phyloP scores from a whole-genome alignment of 2,888 invertebrate genomes.

The Hyppa rectilinea region DNA sequence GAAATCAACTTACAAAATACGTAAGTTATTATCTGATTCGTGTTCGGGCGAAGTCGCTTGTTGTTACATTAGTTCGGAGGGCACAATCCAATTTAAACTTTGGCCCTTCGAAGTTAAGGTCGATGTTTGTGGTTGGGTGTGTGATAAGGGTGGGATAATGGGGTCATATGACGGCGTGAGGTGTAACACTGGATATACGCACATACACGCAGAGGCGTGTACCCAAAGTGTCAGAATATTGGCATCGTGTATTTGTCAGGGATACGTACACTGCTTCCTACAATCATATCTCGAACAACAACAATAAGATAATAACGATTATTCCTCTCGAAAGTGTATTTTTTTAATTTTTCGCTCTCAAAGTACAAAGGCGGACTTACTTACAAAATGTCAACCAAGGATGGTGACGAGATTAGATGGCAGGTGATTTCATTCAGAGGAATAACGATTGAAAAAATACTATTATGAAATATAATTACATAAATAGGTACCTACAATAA shows the following conservation, averaged over 20 bases:
- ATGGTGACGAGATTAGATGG: no score
- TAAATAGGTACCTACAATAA: no score
- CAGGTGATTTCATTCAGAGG: no score
- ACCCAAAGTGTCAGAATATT: constrained; percentile 83
- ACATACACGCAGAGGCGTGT: constrained; percentile 80
- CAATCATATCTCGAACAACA: not conserved
- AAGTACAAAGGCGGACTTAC: no score
- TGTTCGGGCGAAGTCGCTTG: constrained; percentile 77
- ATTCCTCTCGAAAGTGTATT: no score
- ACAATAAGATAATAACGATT: not conserved
- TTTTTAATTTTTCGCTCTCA: no score
- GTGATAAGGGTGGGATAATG: constrained; percentile 83
- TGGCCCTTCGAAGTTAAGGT: constrained; percentile 72
- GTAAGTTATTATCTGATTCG: constrained; percentile 82
- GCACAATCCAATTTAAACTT: constrained; percentile 71
- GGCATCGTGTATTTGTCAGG: constrained; percentile 78
- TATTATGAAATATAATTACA: no score
- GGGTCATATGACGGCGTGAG: constrained; percentile 84
- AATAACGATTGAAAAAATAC: no score
- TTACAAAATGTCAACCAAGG: no score
- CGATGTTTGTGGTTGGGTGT: constrained; percentile 70
- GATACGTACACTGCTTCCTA: constrained; percentile 69
- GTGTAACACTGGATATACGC: constrained; percentile 79
- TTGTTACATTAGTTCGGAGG: constrained; percentile 73
- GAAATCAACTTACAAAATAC: constrained; percentile 81